phyloP scores from a whole-genome alignment of 2,797 vertebrate genomes.

The Periophthalmus magnuspinnatus region DNA sequence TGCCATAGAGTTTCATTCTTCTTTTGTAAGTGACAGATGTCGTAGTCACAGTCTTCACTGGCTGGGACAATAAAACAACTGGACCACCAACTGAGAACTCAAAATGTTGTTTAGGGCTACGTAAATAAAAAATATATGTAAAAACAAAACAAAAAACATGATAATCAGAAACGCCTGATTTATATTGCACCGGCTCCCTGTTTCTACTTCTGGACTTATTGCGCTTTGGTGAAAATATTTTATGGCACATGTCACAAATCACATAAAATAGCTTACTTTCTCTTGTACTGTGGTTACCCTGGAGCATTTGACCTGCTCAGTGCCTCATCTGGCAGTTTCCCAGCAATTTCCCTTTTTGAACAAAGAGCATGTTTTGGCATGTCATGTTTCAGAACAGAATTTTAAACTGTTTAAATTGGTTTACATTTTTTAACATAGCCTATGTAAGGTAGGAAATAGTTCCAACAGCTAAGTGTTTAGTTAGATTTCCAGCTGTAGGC shows the following conservation, averaged over 20 bases:
- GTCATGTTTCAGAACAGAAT: slow-evolving; percentile 19
- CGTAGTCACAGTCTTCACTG: slow-evolving; percentile 52
- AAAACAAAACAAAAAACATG: background rate
- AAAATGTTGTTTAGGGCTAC: background rate
- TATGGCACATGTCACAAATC: slow-evolving; percentile 13
- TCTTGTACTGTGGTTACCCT: slow-evolving; percentile 51
- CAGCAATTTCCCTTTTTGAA: slow-evolving; percentile 35
- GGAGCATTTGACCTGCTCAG: slow-evolving; percentile 45
- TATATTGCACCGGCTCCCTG: no score
- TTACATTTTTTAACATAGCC: background rate
- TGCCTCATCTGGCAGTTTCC: slow-evolving; percentile 33
- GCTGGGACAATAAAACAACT: slow-evolving; percentile 66
- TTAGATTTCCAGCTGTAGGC: background rate
- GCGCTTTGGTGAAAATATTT: slow-evolving; percentile 1
- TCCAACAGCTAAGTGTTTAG: background rate
- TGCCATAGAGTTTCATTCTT: slow-evolving; percentile 74
- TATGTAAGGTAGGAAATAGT: background rate
- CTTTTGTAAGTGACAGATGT: slow-evolving; percentile 48
- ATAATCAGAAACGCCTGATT: no score
- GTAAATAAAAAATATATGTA: no score
- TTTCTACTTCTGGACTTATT: background rate
- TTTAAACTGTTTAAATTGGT: slow-evolving; percentile 4
- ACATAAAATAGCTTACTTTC: slow-evolving; percentile 14
- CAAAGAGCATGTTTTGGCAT: slow-evolving; percentile 48
- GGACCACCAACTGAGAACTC: slow-evolving; percentile 31